Evolutionary conservation across 2,888 invertebrate genomes (phyloP).

Genomic region (Orchesellides sinensis): DNA sequence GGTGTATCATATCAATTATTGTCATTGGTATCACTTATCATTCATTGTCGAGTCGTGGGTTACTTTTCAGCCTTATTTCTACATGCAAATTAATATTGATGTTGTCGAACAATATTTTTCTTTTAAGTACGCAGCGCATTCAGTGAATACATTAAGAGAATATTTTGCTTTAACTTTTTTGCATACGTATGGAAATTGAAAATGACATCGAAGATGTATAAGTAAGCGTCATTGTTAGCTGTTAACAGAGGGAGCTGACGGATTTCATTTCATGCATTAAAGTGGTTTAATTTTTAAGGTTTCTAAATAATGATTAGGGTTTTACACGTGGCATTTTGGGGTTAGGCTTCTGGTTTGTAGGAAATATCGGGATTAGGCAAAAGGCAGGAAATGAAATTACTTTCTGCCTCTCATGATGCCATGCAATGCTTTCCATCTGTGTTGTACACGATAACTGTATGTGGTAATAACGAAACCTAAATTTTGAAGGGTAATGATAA

Average conservation of each 20-base stretch:
- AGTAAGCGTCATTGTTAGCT: too few relatives aligned
- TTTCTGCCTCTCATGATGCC: slow-evolving; percentile 11
- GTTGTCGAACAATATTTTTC: slow-evolving; percentile 22
- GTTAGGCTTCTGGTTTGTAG: neutral
- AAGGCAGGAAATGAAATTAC: slow-evolving; percentile 55
- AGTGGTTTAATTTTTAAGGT: neutral
- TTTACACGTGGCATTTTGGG: slow-evolving; percentile 10
- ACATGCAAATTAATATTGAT: slow-evolving; percentile 53
- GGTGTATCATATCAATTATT: slow-evolving; percentile 57
- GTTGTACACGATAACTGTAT: neutral
- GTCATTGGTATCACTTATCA: slow-evolving; percentile 40
- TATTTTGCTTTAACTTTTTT: too few relatives aligned
- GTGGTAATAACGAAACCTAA: neutral
- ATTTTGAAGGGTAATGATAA: slow-evolving; percentile 24
- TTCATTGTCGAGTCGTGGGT: slow-evolving; percentile 34
- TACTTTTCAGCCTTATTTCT: slow-evolving; percentile 32
- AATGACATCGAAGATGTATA: too few relatives aligned
- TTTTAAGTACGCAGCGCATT: too few relatives aligned
- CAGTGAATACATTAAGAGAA: too few relatives aligned
- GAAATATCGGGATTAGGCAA: neutral
- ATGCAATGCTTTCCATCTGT: slow-evolving; percentile 11
- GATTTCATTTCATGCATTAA: neutral
- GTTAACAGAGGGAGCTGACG: too few relatives aligned
- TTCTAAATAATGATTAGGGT: slow-evolving; percentile 11
- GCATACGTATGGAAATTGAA: too few relatives aligned